Conservation (phyloP, 2,113 vertebrate species). For the Calyptommatus sinebrachiatus region DNA sequence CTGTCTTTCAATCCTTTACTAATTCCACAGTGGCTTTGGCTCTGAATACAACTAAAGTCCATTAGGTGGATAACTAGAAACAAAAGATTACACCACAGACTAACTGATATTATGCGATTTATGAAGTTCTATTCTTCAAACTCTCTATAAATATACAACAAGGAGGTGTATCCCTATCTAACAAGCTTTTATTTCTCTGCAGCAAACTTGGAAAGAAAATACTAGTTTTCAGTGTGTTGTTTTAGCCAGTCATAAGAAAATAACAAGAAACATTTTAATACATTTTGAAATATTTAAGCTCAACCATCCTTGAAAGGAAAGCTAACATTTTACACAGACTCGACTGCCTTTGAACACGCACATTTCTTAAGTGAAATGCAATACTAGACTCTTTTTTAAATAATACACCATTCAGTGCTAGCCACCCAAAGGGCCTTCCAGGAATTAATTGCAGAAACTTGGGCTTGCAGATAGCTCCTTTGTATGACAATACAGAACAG, state of each 20-base stretch:
- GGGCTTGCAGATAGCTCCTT: conserved; percentile 68
- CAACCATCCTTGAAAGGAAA: conserved; percentile 28
- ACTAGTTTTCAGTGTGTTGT: neutral
- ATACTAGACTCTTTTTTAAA: conserved; percentile 54
- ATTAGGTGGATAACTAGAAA: neutral
- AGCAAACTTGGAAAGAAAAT: neutral
- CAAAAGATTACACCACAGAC: neutral
- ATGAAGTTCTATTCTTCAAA: neutral
- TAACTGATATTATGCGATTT: neutral
- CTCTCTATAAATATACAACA: neutral
- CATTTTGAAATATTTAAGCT: conserved; percentile 17
- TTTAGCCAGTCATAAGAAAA: neutral
- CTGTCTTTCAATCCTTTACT: neutral
- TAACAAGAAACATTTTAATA: neutral
- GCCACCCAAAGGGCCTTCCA: conserved; percentile 74
- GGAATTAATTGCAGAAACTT: conserved; percentile 67
- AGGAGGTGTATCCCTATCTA: neutral
- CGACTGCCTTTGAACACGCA: conserved; percentile 18
- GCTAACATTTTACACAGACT: conserved; percentile 14
- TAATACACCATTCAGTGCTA: conserved; percentile 69
- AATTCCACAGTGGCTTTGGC: neutral
- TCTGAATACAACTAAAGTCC: neutral
- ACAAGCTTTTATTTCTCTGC: neutral
- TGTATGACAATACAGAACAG: conserved; percentile 63
- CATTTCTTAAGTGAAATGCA: conserved; percentile 42